Evolutionary conservation across 2,113 vertebrate genomes (phyloP), one percentile per base, ranked within the genome.

Genomic region (Cromileptes altivelis): DNA sequence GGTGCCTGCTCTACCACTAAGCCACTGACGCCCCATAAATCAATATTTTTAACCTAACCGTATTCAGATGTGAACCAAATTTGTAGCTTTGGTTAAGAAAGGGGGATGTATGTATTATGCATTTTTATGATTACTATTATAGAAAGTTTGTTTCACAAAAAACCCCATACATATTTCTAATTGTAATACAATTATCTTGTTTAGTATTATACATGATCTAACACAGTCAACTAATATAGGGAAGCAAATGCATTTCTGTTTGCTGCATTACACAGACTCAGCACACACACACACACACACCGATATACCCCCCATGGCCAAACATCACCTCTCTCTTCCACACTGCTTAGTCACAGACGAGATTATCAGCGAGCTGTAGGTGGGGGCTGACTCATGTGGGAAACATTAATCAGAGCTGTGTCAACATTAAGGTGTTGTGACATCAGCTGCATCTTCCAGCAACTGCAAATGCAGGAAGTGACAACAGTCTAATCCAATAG

Each of bases 371-470:
- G 61, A 37, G 37, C 50, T 70, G 77, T 81, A 52, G 52, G 82
- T 69, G 70, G 71, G 30, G 11, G 50, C 73, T 88, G 91, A 91
- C 80, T 89, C 82, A 80, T 61, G 61, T 19, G 62, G 65, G 72
- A 61, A 73, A 49, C 82, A 64, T 90, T 73, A 49, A 58, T 87
- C 65, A 33, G 60, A 75, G 70, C 76, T n/a, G 74, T 75, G 75
- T 73, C 82, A 72, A 45, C 78, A 12, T 33, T 57, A 61, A 75
- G 78, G 70, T 75, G 72, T 19, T 57, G 21, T 69, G 81, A 90
- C 85, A 72, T 84, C 84, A 85, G 77, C 78, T 78, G 77, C 18
- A 8, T 81, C 80, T 74, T 72, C 40, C 63, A 53, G 62, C 68
- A 11, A 33, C 65, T 55, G 82, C 14, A 76, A 49, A 71, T 37